Conservation (phyloP, 2,797 vertebrate species). For the Sebastes trivittatus region DNA sequence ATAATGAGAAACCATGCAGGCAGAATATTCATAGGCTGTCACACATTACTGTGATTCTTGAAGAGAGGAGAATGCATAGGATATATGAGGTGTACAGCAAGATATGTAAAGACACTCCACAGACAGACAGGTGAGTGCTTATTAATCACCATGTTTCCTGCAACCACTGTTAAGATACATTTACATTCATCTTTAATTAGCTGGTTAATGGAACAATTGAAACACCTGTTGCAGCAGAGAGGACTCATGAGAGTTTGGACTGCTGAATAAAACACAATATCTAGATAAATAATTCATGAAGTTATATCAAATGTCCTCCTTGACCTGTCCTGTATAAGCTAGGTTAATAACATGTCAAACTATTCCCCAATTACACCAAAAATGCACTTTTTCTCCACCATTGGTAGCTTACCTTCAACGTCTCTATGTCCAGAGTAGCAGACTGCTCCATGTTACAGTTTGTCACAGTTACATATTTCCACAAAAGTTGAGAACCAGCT, state of each 20-base stretch:
- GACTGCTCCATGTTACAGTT: slow-evolving; percentile 84
- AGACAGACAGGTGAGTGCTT: slow-evolving; percentile 23
- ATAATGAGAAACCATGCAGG: slow-evolving; percentile 69
- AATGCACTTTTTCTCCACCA: background rate
- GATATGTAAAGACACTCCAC: slow-evolving; percentile 2
- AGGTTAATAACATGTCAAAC: background rate
- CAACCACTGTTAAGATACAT: background rate
- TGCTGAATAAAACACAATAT: slow-evolving; percentile 15
- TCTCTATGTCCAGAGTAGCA: slow-evolving; percentile 84
- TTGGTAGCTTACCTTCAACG: slow-evolving; percentile 86
- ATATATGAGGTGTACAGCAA: slow-evolving; percentile 16
- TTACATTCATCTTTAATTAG: slow-evolving; percentile 32
- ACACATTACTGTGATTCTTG: slow-evolving; percentile 51
- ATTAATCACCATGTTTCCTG: slow-evolving; percentile 33
- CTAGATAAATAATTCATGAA: background rate
- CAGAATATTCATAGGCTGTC: slow-evolving; percentile 71
- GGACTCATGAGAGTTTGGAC: background rate
- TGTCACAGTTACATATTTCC: slow-evolving; percentile 65
- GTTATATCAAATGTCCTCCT: background rate
- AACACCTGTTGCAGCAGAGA: slow-evolving; percentile 60
- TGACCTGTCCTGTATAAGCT: background rate
- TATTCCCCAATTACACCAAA: background rate
- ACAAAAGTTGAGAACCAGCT: slow-evolving; percentile 54
- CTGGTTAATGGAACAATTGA: background rate
- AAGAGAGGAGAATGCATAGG: slow-evolving; percentile 31